These are phyloP conservation scores for Notothenia coriiceps DNA, from an alignment of 2,113 vertebrate genomes.

Conservation along the genomic window DNA sequence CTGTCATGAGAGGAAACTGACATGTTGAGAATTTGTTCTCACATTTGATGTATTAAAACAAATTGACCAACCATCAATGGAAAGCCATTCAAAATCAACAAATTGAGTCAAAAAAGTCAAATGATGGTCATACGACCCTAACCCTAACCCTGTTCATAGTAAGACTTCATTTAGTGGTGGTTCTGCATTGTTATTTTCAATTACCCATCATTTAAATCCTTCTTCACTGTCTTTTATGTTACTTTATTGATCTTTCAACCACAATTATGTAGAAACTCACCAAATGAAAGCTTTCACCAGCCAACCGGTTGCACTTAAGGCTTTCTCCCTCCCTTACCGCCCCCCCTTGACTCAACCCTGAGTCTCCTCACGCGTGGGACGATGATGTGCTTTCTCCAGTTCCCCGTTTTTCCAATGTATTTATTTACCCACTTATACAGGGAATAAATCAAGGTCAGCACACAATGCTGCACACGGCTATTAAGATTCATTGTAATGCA, in stretches of 20 bases:
- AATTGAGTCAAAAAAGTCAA: neutral
- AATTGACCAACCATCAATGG: neutral
- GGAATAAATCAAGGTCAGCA: constrained; percentile 85
- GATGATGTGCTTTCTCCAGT: constrained; percentile 52
- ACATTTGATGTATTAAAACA: neutral
- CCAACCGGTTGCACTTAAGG: constrained; percentile 19
- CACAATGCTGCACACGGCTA: constrained; percentile 72
- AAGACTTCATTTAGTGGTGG: neutral
- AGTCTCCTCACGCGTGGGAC: constrained; percentile 58
- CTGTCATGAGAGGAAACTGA: neutral
- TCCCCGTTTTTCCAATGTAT: constrained; percentile 47
- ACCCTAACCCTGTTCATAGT: too few species aligned
- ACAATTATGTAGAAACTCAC: too few species aligned
- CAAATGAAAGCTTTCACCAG: constrained; percentile 3
- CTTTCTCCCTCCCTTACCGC: neutral
- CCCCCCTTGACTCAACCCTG: constrained; percentile 13
- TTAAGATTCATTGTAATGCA: constrained; percentile 86
- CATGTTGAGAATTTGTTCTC: neutral
- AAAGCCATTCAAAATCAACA: constrained; percentile 11
- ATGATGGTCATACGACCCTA: neutral
- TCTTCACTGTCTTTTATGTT: neutral
- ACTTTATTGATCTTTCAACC: neutral
- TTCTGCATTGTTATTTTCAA: neutral
- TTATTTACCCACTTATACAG: constrained; percentile 82
- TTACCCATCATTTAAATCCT: neutral